Conservation (phyloP, 1,140 invertebrate genomes). For the Drosophila athabasca region DNA sequence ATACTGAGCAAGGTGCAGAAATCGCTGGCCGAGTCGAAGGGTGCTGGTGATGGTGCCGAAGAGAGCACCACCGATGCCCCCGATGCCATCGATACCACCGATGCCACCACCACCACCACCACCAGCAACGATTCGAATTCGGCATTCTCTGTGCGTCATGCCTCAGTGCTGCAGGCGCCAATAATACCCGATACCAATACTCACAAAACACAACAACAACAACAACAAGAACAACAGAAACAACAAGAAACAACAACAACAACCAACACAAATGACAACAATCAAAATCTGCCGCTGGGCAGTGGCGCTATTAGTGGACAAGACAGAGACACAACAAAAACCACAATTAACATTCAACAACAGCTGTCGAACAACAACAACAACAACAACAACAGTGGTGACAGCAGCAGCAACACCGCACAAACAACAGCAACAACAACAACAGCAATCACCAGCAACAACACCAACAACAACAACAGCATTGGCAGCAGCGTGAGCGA, state of each 20-base stretch:
- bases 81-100: neutral
- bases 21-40: slow-evolving; percentile 39
- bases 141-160: slow-evolving; percentile 63
- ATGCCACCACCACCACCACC: too few species aligned
- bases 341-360: neutral
- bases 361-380: neutral
- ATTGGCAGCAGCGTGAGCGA: slow-evolving; percentile 56
- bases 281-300: slow-evolving; percentile 6
- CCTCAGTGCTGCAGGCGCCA: slow-evolving; percentile 62
- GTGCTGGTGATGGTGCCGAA: neutral
- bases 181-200: slow-evolving; percentile 2
- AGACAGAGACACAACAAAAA: slow-evolving; percentile 10
- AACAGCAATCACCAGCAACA: slow-evolving; percentile 13
- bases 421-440: slow-evolving; percentile 17
- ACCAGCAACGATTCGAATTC: slow-evolving; percentile 60
- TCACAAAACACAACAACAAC: slow-evolving; percentile 12
- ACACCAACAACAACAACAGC: slow-evolving; percentile 4
- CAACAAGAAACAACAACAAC: slow-evolving; percentile 30
- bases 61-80: slow-evolving; percentile 16
- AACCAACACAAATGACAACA: slow-evolving; percentile 20
- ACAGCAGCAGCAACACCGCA: neutral
- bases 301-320: slow-evolving; percentile 31
- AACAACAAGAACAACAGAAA: slow-evolving; percentile 16
- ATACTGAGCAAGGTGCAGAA: slow-evolving; percentile 79
- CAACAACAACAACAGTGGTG: neutral